phyloP scores from a whole-genome alignment of 2,888 invertebrate genomes.

The Erannis defoliaria region DNA sequence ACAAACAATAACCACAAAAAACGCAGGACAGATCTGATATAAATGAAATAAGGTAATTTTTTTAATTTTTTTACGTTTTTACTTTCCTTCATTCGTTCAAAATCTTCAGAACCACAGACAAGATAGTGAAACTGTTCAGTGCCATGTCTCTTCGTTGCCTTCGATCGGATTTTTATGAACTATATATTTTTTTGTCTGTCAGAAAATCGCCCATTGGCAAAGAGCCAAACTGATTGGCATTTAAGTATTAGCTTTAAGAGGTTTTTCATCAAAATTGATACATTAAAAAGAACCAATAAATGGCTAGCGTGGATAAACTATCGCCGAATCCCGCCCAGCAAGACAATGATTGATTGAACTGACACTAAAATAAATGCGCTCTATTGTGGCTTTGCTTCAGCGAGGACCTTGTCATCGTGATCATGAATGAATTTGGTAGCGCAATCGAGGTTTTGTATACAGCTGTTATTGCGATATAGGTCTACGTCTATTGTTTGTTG shows the following conservation, averaged over 20 bases:
- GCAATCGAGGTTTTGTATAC: background rate
- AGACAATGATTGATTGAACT: conserved; percentile 32
- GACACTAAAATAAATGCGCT: conserved; percentile 23
- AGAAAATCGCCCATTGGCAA: too few relatives aligned
- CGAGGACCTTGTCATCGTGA: conserved; percentile 15
- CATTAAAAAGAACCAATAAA: conserved; percentile 19
- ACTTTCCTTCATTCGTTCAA: too few relatives aligned
- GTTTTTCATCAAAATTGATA: conserved; percentile 13
- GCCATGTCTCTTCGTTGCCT: too few relatives aligned
- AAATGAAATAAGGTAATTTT: too few relatives aligned
- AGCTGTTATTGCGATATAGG: conserved; percentile 10
- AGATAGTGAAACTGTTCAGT: too few relatives aligned
- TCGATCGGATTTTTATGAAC: too few relatives aligned
- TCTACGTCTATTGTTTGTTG: conserved; percentile 11
- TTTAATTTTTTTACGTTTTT: too few relatives aligned
- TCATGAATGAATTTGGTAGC: conserved; percentile 15
- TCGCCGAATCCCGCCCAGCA: conserved; percentile 16
- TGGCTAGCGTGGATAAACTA: conserved; percentile 6
- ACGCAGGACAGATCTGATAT: too few relatives aligned
- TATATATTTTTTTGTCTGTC: too few relatives aligned
- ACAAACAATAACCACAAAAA: too few relatives aligned
- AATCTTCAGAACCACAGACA: too few relatives aligned
- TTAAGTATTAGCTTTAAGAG: conserved; percentile 7
- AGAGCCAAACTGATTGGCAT: conserved; percentile 12
- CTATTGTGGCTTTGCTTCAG: background rate